A percentile compares a stretch with the other conserved stretches of the same genome.
These are phyloP conservation scores for Pachyuromys duprasi DNA, from an alignment of 2,797 vertebrate genomes.

Conservation along the genomic window DNA sequence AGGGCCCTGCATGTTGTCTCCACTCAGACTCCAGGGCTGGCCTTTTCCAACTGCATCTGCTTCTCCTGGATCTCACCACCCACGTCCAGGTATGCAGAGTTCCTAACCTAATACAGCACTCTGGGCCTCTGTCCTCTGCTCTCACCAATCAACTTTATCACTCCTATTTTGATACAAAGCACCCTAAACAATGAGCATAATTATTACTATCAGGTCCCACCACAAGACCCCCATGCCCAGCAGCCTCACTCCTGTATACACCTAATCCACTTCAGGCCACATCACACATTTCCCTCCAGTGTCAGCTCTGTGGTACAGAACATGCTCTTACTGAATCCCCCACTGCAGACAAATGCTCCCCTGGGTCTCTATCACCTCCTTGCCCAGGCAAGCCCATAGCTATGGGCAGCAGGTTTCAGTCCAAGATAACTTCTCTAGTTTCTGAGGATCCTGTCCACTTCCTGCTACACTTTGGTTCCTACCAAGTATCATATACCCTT, in stretches of 20 bases:
- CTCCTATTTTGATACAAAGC: neutral
- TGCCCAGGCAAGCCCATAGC: neutral
- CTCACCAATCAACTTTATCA: neutral
- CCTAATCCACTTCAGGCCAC: neutral
- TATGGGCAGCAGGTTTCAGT: neutral
- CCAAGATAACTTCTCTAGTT: neutral
- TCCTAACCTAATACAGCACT: neutral
- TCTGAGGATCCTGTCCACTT: neutral
- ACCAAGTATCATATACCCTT: too few species aligned
- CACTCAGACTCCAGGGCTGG: neutral
- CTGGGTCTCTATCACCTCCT: neutral
- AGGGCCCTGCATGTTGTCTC: fast-evolving
- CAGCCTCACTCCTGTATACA: neutral
- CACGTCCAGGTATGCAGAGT: neutral
- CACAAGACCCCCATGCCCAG: neutral
- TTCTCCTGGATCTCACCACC: neutral
- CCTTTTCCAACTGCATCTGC: fast-evolving
- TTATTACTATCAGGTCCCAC: neutral
- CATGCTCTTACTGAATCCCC: neutral
- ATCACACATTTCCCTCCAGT: neutral
- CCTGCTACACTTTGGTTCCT: neutral
- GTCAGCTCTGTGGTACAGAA: neutral
- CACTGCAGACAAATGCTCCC: neutral
- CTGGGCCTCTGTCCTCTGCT: neutral
- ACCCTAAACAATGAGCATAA: neutral